These are phyloP conservation scores for Neomonachus schauinslandi DNA, from an alignment of 2,113 vertebrate genomes.

Conservation along the genomic window DNA sequence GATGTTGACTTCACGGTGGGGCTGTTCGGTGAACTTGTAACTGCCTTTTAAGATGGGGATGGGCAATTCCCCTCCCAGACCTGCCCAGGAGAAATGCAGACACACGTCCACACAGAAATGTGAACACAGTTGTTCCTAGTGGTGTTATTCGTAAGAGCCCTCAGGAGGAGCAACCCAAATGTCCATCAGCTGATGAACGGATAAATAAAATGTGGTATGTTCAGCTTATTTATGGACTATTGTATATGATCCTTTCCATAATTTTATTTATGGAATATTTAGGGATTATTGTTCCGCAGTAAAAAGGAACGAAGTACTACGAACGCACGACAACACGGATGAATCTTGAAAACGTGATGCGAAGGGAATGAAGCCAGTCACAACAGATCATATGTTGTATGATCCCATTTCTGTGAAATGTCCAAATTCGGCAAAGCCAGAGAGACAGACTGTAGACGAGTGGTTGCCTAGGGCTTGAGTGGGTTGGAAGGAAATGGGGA, in stretches of 20 bases:
- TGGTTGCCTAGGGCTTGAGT: background rate
- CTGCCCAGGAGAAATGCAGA: background rate
- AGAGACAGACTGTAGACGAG: background rate
- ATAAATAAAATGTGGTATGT: too few species aligned
- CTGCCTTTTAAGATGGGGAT: background rate
- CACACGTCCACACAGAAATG: background rate
- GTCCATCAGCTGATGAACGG: background rate
- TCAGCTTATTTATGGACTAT: background rate
- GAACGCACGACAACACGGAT: rapidly evolving
- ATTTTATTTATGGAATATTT: background rate
- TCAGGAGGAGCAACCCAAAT: background rate
- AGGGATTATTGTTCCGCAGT: background rate
- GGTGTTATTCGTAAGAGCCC: background rate
- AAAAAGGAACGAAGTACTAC: background rate
- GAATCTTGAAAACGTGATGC: background rate
- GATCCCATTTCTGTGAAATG: background rate
- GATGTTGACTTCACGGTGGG: constrained; percentile 82
- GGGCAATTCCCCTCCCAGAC: background rate
- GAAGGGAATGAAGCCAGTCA: background rate
- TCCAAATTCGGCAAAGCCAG: background rate
- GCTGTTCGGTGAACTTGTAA: constrained; percentile 74
- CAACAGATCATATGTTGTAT: rapidly evolving
- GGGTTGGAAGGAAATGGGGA: background rate
- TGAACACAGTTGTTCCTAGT: background rate
- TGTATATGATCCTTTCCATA: background rate